Evolutionary conservation across 2,888 invertebrate genomes (phyloP), one percentile per base, ranked within the genome.

Genomic region (Chromoteleia sp.): DNA sequence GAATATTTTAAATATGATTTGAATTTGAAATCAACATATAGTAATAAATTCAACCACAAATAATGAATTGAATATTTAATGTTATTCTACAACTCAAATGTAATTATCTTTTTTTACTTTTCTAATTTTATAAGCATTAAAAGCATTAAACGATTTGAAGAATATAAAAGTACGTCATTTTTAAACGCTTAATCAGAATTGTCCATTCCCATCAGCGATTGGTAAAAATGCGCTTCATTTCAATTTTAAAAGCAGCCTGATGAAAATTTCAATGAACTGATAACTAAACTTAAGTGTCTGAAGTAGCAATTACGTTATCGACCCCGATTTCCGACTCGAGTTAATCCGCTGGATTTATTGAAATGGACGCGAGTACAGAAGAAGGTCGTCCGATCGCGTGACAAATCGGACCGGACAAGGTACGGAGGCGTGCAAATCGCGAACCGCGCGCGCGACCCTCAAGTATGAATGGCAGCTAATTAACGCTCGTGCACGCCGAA

Each of bases 231-330:
- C 29, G 52, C 19, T 12, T 52, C 59, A 29, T 58, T 21, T 54
- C 14, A 52, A 52, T 68, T 48, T 68, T 41, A 76, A 61, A 77
- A 30, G 77, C 68, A 29, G 12, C 45, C 39, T 68, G 63, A 77
- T 77, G 63, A 56, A 52, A 39, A 65, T 67, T 58, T 65, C 59
- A 78, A 78, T 59, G 36, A 73, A 67, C 52, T 36, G 78, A 65
- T 73, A 78, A 52, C 58, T 59, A 59, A 36, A 30, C 29, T 54
- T 50, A 73, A 73, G 45, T 61, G 79, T 73, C 39, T 65, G 59
- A 59, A 73, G 73, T 61, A 73, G 77, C 73, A 81, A 81, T 81
- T 81, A 81, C 73, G 76, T 73, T 74, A 77, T 81, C 63, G 77
- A 56, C 56, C 63, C 45, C 70, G 67, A 77, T 81, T 76, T 77